Evolutionary conservation across 2,888 invertebrate species (phyloP), one percentile per base, ranked within the genome.

Genomic region (Tetropium fuscum): DNA sequence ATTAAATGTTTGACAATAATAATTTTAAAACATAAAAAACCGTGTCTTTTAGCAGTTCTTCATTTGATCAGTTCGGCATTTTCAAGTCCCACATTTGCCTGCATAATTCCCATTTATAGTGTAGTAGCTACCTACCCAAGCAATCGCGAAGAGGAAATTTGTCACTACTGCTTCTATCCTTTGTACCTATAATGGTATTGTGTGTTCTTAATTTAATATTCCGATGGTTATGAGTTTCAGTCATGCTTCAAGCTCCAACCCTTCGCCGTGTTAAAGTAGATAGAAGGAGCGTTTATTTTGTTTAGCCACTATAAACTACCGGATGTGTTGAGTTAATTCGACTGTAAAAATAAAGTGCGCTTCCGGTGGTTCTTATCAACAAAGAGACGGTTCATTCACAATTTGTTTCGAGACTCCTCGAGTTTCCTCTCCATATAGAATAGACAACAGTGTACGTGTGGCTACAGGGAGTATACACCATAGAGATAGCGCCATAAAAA

Each of bases 341-440:
- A 61, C 67, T 64, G 70, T 69, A 60, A 69, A 70, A 69, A 70
- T 64, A 70, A 69, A 67, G 59, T 66, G 43, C 22, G 67, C 67
- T 70, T 70, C 70, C 70, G 64, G 40, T 49, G 40, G 40, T 25
- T 49, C 65, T 58, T 62, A 62, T 65, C 59, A 61, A 60, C 57
- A 58, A 62, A 63, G 58, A 53, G 56, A 55, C 45, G 49, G 36
- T 59, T 54, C 65, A 62, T 65, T 65, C 60, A 65, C 53, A 27
- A 44, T 43, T 48, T 25, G 6, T 11, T 44, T 44, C 44, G 44
- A 27, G n/a, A 44, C 44, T 15, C 45, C 27, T 43, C 20, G n/a
- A n/a, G n/a, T n/a, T n/a, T 18, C 13, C 15, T 51, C 7, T 15
- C 3, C 15, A 6, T 13, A 4, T 3, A 34, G 13, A 34, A 13